Conservation (phyloP, 1,140 invertebrate species). For the Himalopsyche phryganea region DNA sequence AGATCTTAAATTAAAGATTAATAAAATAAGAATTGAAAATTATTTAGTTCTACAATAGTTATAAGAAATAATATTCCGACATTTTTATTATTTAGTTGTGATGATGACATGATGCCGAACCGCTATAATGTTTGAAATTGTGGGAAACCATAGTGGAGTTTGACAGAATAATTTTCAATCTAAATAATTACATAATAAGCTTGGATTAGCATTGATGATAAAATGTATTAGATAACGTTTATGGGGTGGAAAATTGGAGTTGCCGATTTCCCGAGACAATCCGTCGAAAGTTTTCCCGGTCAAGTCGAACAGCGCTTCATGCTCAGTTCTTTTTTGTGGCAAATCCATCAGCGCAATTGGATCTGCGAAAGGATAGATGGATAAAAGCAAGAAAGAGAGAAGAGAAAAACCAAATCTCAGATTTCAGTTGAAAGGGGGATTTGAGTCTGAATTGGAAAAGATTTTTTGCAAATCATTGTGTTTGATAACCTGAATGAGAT, state of each 20-base stretch:
- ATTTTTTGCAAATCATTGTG: slow-evolving; percentile 36
- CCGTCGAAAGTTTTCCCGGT: not conserved
- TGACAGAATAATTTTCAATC: no score
- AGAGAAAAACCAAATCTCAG: slow-evolving; percentile 28
- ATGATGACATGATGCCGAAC: no score
- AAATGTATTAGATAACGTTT: no score
- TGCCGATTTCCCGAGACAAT: not conserved
- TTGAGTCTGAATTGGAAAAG: slow-evolving; percentile 29
- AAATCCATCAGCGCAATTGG: slow-evolving; percentile 28
- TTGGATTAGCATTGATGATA: no score
- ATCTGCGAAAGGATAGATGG: slow-evolving; percentile 28
- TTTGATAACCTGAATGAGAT: slow-evolving; percentile 36
- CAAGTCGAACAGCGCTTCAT: not conserved
- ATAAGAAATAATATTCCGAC: no score
- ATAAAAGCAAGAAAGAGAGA: not conserved
- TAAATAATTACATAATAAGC: no score
- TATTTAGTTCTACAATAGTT: no score
- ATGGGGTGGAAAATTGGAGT: not conserved
- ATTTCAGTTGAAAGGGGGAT: slow-evolving; percentile 17
- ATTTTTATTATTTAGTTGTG: no score
- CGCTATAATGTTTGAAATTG: no score
- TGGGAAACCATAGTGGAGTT: no score
- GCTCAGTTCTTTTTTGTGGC: slow-evolving; percentile 10
- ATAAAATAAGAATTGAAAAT: no score
- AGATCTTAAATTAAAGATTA: no score